phyloP scores from a whole-genome alignment of 1,140 invertebrate genomes.

The Zaprionus inermis region DNA sequence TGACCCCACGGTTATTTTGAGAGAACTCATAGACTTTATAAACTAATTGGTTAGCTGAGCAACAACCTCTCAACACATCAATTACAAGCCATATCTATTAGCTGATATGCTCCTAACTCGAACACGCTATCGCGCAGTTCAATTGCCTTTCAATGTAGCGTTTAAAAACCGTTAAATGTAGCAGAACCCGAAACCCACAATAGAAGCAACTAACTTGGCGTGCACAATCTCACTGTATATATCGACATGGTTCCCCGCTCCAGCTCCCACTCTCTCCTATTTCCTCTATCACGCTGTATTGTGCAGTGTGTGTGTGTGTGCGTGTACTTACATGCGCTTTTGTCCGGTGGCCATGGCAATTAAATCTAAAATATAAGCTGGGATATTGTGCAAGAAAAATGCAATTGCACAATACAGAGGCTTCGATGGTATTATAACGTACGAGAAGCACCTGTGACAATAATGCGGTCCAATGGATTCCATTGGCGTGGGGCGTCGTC shows the following conservation, averaged over 20 bases:
- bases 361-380: conserved; percentile 86
- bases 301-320: conserved; percentile 28
- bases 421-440: conserved; percentile 84
- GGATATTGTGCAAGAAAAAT: conserved; percentile 87
- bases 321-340: conserved; percentile 86
- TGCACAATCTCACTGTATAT: conserved; percentile 47
- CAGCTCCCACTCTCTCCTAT: background rate
- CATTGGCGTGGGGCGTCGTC: conserved; percentile 21
- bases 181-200: conserved; percentile 59
- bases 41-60: background rate
- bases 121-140: conserved; percentile 45
- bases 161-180: conserved; percentile 76
- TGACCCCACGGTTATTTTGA: too few species aligned
- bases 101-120: background rate
- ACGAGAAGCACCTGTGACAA: conserved; percentile 84
- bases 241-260: conserved; percentile 13
- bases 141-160: conserved; percentile 76
- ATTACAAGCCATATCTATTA: background rate
- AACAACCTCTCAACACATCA: background rate
- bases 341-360: conserved; percentile 86
- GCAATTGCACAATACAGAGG: conserved; percentile 81
- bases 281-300: background rate
- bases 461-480: conserved; percentile 67
- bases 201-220: conserved; percentile 49
- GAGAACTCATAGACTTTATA: too few species aligned